Conservation (phyloP, 2,888 invertebrate genomes). For the Polylopha cassiicola region DNA sequence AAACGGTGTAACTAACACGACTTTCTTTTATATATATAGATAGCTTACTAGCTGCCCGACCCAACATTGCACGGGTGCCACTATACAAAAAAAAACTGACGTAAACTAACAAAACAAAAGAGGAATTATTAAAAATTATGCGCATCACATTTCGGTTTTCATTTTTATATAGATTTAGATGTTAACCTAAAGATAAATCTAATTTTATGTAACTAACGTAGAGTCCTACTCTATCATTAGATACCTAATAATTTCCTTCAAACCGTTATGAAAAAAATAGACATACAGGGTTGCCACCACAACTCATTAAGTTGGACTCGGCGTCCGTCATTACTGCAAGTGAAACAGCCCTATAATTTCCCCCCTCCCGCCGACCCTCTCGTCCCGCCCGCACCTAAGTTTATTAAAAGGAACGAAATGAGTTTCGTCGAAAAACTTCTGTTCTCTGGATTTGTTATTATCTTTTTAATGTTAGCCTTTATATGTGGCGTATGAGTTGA, state of each 20-base stretch:
- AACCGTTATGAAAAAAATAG: constrained; percentile 23
- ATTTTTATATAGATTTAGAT: too few relatives aligned
- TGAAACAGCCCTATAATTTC: constrained; percentile 71
- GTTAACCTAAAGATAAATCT: too few relatives aligned
- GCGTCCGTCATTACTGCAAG: constrained; percentile 67
- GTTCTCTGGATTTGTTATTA: constrained; percentile 41
- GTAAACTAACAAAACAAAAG: too few relatives aligned
- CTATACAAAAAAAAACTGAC: too few relatives aligned
- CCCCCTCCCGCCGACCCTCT: constrained; percentile 33
- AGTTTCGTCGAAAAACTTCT: constrained; percentile 51
- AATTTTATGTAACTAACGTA: constrained; percentile 1
- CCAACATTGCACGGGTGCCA: too few relatives aligned
- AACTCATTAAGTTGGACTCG: constrained; percentile 61
- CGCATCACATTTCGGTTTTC: too few relatives aligned
- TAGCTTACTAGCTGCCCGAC: too few relatives aligned
- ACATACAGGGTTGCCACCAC: constrained; percentile 53
- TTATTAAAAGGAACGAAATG: constrained; percentile 61
- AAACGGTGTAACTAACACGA: too few relatives aligned
- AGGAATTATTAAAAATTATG: too few relatives aligned
- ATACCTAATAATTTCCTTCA: constrained; percentile 19
- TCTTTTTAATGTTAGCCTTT: constrained; percentile 31
- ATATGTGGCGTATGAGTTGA: constrained; percentile 29
- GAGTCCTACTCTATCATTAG: constrained; percentile 16
- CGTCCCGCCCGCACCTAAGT: constrained; percentile 35
- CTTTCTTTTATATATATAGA: too few relatives aligned